Percentiles rank a stretch among this genome's conserved stretches.
These are phyloP conservation scores for Ametastegia equiseti DNA, from an alignment of 2,888 invertebrate genomes.

Conservation along the genomic window DNA sequence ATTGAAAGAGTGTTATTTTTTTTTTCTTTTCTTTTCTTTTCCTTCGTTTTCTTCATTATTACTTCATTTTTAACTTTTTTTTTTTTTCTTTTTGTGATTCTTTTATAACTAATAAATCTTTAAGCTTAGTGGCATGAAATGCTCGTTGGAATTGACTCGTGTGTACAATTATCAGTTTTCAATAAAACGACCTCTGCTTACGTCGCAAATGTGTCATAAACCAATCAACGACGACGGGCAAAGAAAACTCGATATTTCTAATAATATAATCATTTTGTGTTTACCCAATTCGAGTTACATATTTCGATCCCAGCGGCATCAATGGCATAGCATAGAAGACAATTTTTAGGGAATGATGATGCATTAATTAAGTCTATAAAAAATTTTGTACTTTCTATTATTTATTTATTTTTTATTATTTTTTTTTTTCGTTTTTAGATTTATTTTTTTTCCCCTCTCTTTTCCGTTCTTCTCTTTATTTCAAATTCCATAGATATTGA, in stretches of 20 bases:
- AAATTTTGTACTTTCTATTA: slow-evolving; percentile 25
- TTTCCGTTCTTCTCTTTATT: neutral
- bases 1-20: slow-evolving; percentile 69
- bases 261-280: neutral
- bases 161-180: slow-evolving; percentile 67
- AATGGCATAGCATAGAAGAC: slow-evolving; percentile 7
- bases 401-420: neutral
- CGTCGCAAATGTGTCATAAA: neutral
- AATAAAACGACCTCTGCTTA: slow-evolving; percentile 18
- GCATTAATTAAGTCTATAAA: slow-evolving; percentile 25
- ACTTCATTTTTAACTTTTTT: slow-evolving; percentile 38
- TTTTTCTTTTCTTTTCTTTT: slow-evolving; percentile 52
- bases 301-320: neutral
- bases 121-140: slow-evolving; percentile 75
- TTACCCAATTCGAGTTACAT: neutral
- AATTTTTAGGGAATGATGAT: slow-evolving; percentile 15
- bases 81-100: slow-evolving; percentile 43
- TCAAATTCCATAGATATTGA: neutral
- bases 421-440: neutral
- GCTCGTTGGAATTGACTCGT: slow-evolving; percentile 76
- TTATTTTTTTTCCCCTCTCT: neutral
- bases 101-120: slow-evolving; percentile 70
- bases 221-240: neutral
- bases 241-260: neutral
- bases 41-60: slow-evolving; percentile 50